These are phyloP conservation scores for Cerceris ruficornis DNA, from an alignment of 2,888 invertebrate genomes.

Conservation along the genomic window DNA sequence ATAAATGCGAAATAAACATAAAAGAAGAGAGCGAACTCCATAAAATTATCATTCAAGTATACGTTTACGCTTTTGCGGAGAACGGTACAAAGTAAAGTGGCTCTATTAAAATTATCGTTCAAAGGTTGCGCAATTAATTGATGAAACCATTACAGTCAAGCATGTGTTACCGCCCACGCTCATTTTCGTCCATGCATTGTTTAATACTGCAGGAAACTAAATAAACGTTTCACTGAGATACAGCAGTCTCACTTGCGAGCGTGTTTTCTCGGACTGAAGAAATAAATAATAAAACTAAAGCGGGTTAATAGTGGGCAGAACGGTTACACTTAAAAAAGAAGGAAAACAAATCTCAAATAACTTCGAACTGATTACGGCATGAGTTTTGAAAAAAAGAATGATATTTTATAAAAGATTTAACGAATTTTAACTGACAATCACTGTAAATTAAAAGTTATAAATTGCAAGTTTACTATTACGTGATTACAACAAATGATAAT, in stretches of 20 bases:
- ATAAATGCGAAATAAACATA: not conserved
- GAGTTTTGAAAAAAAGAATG: too few species aligned
- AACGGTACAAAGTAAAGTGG: constrained; percentile 12
- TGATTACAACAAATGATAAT: too few species aligned
- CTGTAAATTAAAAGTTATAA: too few species aligned
- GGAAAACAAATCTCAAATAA: constrained; percentile 6
- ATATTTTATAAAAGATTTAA: too few species aligned
- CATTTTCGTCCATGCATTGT: constrained; percentile 56
- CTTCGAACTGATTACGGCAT: not conserved
- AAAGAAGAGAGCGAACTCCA: not conserved
- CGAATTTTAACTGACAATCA: too few species aligned
- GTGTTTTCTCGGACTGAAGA: constrained; percentile 31
- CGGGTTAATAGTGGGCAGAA: constrained; percentile 46
- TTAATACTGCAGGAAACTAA: constrained; percentile 56
- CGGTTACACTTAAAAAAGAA: not conserved
- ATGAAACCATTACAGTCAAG: constrained; percentile 33
- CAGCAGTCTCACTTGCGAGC: constrained; percentile 32
- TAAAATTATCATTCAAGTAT: not conserved
- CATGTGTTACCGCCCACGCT: constrained; percentile 53
- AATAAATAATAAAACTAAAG: constrained; percentile 36
- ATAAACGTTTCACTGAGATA: constrained; percentile 53
- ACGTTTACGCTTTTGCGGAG: constrained; percentile 22
- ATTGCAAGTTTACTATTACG: too few species aligned
- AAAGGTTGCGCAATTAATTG: constrained; percentile 52
- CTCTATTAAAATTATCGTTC: constrained; percentile 34